Evolutionary conservation across 2,888 invertebrate genomes (phyloP).

Genomic region (Notodonta dromedarius): DNA sequence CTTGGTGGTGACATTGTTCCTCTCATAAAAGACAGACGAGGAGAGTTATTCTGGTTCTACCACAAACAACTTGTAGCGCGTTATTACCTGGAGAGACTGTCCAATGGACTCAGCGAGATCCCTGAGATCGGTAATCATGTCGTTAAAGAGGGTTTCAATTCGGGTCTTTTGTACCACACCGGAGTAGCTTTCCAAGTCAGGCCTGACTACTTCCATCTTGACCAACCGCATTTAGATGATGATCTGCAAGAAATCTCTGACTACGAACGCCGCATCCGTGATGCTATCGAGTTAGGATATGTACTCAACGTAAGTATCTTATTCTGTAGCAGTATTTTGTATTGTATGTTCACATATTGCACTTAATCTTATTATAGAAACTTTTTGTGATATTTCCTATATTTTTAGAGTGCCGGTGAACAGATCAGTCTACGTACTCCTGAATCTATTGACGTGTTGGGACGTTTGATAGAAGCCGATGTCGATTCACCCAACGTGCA

Average conservation of each 20-base stretch:
- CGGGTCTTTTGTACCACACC: conserved; percentile 86
- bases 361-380: not conserved
- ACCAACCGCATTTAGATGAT: conserved; percentile 70
- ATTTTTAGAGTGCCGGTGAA: conserved; percentile 71
- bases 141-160: conserved; percentile 85
- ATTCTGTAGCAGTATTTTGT: not conserved
- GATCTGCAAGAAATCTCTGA: conserved; percentile 73
- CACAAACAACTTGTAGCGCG: conserved; percentile 88
- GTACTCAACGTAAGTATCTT: conserved; percentile 65
- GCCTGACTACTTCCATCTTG: conserved; percentile 81
- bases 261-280: conserved; percentile 83
- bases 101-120: conserved; percentile 88
- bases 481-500: conserved; percentile 84
- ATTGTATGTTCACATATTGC: not conserved
- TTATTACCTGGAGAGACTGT: conserved; percentile 90
- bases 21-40: conserved; percentile 83
- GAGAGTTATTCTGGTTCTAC: conserved; percentile 83
- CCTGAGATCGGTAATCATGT: conserved; percentile 81
- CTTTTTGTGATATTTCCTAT: not conserved
- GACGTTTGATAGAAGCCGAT: conserved; percentile 86
- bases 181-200: conserved; percentile 87
- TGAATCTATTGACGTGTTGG: conserved; percentile 86
- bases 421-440: conserved; percentile 84
- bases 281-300: conserved; percentile 85
- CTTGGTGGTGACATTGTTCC: conserved; percentile 82